These are phyloP conservation scores for Aporophyla lueneburgensis DNA, from an alignment of 2,888 invertebrate genomes.

Conservation along the genomic window DNA sequence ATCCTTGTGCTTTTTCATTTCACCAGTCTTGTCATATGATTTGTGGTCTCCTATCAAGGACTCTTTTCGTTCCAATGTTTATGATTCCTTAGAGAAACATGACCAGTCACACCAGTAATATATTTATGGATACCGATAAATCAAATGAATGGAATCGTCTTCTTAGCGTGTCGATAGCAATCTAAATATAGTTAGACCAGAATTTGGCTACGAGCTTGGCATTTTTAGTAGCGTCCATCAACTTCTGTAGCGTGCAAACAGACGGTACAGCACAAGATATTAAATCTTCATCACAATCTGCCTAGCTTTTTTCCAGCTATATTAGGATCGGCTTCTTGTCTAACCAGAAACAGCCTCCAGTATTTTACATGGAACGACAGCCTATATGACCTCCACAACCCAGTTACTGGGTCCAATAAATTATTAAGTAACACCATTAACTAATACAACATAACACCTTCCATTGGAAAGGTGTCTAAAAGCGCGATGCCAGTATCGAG, in stretches of 20 bases:
- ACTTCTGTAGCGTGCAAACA: too few species aligned
- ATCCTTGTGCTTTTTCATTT: not conserved
- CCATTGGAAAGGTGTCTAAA: constrained; percentile 71
- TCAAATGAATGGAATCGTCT: not conserved
- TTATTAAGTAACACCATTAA: not conserved
- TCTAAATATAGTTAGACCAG: too few species aligned
- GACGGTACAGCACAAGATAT: too few species aligned
- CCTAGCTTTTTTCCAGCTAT: too few species aligned
- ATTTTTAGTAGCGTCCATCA: too few species aligned
- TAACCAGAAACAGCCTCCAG: too few species aligned
- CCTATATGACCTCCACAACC: not conserved
- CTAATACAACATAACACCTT: constrained; percentile 66
- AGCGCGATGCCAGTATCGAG: constrained; percentile 70
- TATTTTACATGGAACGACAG: too few species aligned
- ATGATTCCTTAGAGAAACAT: not conserved
- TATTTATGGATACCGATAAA: not conserved
- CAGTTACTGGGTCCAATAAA: not conserved
- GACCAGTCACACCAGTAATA: not conserved
- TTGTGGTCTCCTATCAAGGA: not conserved
- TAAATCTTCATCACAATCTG: too few species aligned
- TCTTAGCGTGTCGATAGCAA: too few species aligned
- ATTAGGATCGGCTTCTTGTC: not conserved
- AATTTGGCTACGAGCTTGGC: too few species aligned
- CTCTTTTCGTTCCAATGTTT: not conserved
- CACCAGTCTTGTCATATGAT: not conserved